Percentiles rank a stretch among this genome's conserved stretches.
phyloP scores from a whole-genome alignment of 2,113 vertebrate species.

The Oophaga pumilio region DNA sequence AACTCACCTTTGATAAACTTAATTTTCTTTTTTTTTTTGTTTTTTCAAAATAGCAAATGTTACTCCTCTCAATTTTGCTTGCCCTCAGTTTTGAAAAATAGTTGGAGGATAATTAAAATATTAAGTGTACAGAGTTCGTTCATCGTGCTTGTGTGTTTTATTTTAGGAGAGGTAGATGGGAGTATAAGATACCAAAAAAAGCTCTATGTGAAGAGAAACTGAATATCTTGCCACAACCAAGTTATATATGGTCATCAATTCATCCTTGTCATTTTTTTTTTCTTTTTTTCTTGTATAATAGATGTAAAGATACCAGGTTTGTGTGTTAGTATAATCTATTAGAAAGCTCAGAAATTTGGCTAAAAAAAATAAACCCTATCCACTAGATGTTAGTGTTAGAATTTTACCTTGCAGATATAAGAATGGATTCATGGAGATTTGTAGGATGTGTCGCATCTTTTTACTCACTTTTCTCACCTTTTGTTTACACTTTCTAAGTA shows the following conservation, averaged over 20 bases:
- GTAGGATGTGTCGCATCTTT: background rate
- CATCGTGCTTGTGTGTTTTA: slow-evolving; percentile 11
- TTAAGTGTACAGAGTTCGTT: slow-evolving; percentile 23
- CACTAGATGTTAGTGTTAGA: background rate
- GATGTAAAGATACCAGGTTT: background rate
- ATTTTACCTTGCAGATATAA: background rate
- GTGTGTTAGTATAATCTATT: background rate
- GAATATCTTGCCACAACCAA: background rate
- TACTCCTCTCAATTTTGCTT: slow-evolving; percentile 20
- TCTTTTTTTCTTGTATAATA: background rate
- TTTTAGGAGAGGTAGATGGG: slow-evolving; percentile 18
- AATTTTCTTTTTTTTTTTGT: slow-evolving; percentile 34
- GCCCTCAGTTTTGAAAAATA: slow-evolving; percentile 20
- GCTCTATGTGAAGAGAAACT: slow-evolving; percentile 19
- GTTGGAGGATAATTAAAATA: slow-evolving; percentile 32
- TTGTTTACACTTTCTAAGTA: background rate
- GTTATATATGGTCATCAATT: background rate
- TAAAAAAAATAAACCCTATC: background rate
- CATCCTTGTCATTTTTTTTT: background rate
- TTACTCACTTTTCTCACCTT: slow-evolving; percentile 1
- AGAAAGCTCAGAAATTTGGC: background rate
- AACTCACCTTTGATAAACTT: slow-evolving; percentile 41
- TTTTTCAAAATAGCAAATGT: slow-evolving; percentile 37
- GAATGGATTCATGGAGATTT: background rate
- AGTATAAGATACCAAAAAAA: slow-evolving; percentile 27